Evolutionary conservation across 2,888 invertebrate species (phyloP).

Genomic region (Therioaphis trifolii): DNA sequence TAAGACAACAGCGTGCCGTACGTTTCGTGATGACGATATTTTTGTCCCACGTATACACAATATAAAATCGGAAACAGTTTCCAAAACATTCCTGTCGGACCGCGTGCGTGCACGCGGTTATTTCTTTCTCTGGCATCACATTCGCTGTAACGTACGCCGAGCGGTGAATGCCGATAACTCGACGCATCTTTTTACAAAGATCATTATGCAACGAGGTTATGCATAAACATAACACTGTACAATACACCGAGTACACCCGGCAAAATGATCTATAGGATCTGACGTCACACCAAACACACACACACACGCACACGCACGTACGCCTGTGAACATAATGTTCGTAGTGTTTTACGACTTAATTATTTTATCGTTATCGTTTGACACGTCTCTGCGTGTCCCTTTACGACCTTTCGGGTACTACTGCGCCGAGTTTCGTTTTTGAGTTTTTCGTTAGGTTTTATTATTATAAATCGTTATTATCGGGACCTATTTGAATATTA

Average conservation of each 20-base stretch:
- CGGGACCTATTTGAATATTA: neutral
- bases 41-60: neutral
- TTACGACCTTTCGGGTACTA: neutral
- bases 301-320: neutral
- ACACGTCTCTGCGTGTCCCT: neutral
- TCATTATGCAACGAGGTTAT: neutral
- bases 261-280: neutral
- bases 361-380: neutral
- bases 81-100: neutral
- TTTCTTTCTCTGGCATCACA: no score
- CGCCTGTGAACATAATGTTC: neutral
- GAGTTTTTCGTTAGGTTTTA: neutral
- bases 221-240: neutral
- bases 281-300: neutral
- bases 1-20: neutral
- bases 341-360: conserved; percentile 2
- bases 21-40: neutral
- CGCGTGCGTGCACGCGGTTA: neutral
- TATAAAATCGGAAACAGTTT: neutral
- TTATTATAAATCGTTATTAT: neutral
- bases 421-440: neutral
- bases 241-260: neutral
- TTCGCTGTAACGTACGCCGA: neutral
- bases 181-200: neutral
- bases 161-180: neutral